A percentile compares a stretch with the other conserved stretches of the same genome.
Evolutionary conservation across 1,140 invertebrate species (phyloP).

Genomic region (Sitodiplosis mosellana): DNA sequence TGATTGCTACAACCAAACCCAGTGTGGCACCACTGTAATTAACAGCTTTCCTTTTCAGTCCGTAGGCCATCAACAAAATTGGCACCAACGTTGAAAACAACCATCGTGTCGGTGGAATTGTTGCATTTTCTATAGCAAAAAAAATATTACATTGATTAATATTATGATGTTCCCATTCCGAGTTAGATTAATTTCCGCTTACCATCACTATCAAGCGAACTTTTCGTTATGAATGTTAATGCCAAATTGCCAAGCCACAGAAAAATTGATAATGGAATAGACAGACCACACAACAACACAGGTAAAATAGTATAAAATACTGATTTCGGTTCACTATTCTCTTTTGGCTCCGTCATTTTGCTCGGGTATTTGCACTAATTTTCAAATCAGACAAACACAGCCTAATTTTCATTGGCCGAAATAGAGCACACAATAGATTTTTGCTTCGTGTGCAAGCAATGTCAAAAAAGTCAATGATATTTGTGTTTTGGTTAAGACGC

Average conservation of each 20-base stretch:
- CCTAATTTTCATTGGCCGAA: no score
- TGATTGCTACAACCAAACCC: slow-evolving; percentile 57
- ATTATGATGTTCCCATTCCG: slow-evolving; percentile 3
- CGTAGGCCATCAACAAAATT: slow-evolving; percentile 42
- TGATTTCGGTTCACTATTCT: no score
- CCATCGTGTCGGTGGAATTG: slow-evolving; percentile 56
- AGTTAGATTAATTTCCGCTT: slow-evolving; percentile 10
- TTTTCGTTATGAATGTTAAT: slow-evolving; percentile 35
- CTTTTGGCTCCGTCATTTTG: no score
- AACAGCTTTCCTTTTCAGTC: slow-evolving; percentile 44
- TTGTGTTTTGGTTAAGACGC: no score
- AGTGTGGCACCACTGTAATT: slow-evolving; percentile 48
- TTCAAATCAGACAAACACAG: no score
- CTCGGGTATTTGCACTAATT: no score
- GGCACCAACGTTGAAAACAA: slow-evolving; percentile 47
- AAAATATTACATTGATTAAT: slow-evolving; percentile 3
- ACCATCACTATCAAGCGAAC: slow-evolving; percentile 33
- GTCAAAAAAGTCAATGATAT: no score
- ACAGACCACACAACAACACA: slow-evolving; percentile 38
- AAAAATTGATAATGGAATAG: slow-evolving; percentile 50
- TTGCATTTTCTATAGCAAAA: slow-evolving; percentile 33
- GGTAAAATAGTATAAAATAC: background rate
- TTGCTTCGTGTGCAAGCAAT: no score
- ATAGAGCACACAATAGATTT: no score
- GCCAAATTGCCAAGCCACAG: slow-evolving; percentile 51